phyloP scores from a whole-genome alignment of 2,797 vertebrate species.

The Lemur catta region DNA sequence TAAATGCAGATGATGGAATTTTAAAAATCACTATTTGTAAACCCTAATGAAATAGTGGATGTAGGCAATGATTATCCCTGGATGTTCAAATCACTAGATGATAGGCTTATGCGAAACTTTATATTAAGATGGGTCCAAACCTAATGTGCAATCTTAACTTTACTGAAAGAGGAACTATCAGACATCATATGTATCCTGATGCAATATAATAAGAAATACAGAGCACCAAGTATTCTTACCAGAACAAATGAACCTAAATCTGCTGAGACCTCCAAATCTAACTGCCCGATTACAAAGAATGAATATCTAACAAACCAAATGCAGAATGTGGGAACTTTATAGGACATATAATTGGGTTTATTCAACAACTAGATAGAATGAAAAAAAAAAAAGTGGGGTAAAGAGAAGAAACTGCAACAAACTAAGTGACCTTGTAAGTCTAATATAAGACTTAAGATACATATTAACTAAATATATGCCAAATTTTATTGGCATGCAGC shows the following conservation, averaged over 20 bases:
- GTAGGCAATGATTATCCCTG: not conserved
- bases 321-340: not conserved
- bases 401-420: not conserved
- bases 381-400: not conserved
- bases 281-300: not conserved
- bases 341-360: not conserved
- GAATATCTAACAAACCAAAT: slow-evolving; percentile 1
- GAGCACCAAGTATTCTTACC: not conserved
- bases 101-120: not conserved
- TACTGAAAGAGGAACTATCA: not conserved
- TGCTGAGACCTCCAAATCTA: not conserved
- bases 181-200: not conserved
- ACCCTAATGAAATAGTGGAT: not conserved
- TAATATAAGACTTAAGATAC: not conserved
- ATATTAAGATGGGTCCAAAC: not conserved
- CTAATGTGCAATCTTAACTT: not conserved
- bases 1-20: not conserved
- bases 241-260: not conserved
- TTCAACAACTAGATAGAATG: not conserved
- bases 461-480: not conserved
- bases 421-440: not conserved
- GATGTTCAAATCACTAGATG: not conserved
- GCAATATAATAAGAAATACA: not conserved
- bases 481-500: not conserved
- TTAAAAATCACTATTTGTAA: not conserved